Percentiles rank a stretch among this genome's conserved stretches.
These are phyloP conservation scores for Plumapathes pennacea DNA, from an alignment of 92 coral and sea anemone species.

Conservation along the genomic window DNA sequence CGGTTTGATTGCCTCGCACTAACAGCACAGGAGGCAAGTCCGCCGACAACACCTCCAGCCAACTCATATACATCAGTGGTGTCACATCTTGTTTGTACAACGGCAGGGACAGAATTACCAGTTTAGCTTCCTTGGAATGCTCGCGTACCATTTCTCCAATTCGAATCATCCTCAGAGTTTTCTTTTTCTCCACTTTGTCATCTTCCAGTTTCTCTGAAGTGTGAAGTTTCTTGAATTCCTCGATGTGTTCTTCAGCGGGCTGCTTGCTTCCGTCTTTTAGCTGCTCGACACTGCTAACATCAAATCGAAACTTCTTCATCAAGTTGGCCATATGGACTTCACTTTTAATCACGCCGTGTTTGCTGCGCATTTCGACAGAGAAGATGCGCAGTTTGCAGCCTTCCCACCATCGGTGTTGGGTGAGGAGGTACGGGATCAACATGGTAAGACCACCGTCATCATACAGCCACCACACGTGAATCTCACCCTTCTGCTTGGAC, in stretches of 20 bases:
- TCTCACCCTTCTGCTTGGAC: slow-evolving; percentile 84
- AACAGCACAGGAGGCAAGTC: slow-evolving; percentile 89
- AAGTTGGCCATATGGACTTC: slow-evolving; percentile 83
- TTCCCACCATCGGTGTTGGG: slow-evolving; percentile 84
- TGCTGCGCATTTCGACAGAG: slow-evolving; percentile 74
- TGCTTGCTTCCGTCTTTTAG: slow-evolving; percentile 61
- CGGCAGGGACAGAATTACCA: slow-evolving; percentile 90
- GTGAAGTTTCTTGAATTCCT: slow-evolving; percentile 74
- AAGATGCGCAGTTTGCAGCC: slow-evolving; percentile 84
- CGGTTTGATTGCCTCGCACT: slow-evolving; percentile 93
- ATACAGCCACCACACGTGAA: slow-evolving; percentile 98
- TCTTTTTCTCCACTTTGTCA: slow-evolving; percentile 59
- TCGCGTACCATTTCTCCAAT: slow-evolving; percentile 87
- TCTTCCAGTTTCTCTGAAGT: slow-evolving; percentile 69
- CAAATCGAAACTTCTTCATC: slow-evolving; percentile 89
- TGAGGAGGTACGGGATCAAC: slow-evolving; percentile 77
- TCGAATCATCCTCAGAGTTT: slow-evolving; percentile 86
- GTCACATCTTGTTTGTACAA: slow-evolving; percentile 88
- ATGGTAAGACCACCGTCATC: slow-evolving; percentile 97
- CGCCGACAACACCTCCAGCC: slow-evolving; percentile 87
- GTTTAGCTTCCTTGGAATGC: slow-evolving; percentile 74
- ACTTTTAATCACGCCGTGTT: slow-evolving; percentile 54
- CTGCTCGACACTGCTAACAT: slow-evolving; percentile 71
- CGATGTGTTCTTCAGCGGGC: slow-evolving; percentile 81
- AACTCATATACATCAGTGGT: slow-evolving; percentile 94